Base-by-base conservation (phyloP, 2,797 vertebrate species). In the Urophycis tenuis region DNA sequence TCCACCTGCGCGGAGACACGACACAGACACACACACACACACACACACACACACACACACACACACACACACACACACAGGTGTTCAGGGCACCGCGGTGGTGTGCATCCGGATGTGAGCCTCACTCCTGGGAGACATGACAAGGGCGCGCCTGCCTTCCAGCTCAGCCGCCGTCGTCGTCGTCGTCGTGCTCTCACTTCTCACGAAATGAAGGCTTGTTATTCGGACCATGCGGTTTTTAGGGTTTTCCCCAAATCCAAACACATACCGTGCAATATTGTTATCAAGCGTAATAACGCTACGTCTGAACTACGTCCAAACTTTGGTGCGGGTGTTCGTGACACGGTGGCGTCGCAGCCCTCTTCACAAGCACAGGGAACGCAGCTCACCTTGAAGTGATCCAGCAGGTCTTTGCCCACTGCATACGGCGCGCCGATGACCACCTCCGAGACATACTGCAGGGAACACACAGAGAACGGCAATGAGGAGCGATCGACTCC, bases 361-460 rank as follows among this genome's bases (percentile, higher is more conserved):
- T 33, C 5, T 17, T 34, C 29, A 25, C 39, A 60, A 45, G n/a
- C n/a, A 25, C 32, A 1, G 34, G 4, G 77, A 64, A 75, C 6
- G 2, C 34, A 19, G 19, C 91, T 87, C 88, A 97, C 97, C 96
- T 93, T 98, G 87, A 99, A 99, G 86, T 99, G 96, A 87, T 96
- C 96, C 87, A 99, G 85, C 69, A 99, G 93, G 84, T 99, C 96
- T 14, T 95, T 94, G 7, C 95, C 96, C 77, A 98, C 95, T 0
- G 96, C 91, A 0, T 98, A 99, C 0, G 97, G 97, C 0, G 97
- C 97, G 11, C 97, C 97, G 3, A 99, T 99, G 84, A 99, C 97
- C 80, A 99, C 97, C 88, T 99, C 97, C 0, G 97, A 96, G 78
- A 98, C 97, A 0, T 98, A 99, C 97, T 98, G 72, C 0, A 72